Conservation (phyloP, 1,140 invertebrate genomes). For the Drosophila virilis region DNA sequence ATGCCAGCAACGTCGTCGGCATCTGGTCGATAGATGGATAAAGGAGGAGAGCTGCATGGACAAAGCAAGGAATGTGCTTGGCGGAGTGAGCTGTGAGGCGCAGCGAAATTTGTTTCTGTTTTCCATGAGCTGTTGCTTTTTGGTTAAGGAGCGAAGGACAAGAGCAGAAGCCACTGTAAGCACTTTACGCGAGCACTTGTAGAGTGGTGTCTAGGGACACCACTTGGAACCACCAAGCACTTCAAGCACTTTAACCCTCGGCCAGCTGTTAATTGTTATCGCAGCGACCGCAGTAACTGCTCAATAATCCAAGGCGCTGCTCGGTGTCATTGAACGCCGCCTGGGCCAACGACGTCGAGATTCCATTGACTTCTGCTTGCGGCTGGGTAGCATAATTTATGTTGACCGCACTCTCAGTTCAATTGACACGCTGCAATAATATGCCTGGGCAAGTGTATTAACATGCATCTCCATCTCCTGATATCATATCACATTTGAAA, state of each 20-base stretch:
- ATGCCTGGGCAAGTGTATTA: background rate
- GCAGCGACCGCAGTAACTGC: constrained; percentile 6
- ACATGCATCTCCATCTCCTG: background rate
- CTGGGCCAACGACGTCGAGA: background rate
- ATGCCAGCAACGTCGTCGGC: background rate
- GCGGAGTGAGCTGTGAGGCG: too few relatives aligned
- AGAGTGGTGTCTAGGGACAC: background rate
- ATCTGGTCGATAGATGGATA: background rate
- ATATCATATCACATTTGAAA: background rate
- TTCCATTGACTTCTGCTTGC: constrained; percentile 4
- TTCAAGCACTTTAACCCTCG: constrained; percentile 1
- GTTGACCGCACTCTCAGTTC: background rate
- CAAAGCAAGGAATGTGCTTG: background rate
- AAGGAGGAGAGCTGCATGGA: background rate
- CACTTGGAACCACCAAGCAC: background rate
- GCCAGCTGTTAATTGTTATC: constrained; percentile 15
- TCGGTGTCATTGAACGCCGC: constrained; percentile 11
- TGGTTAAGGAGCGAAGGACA: too few relatives aligned
- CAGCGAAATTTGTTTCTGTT: too few relatives aligned
- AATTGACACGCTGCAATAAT: background rate
- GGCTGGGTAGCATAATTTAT: background rate
- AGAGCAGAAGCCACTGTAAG: too few relatives aligned
- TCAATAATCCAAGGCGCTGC: background rate
- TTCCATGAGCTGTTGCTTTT: too few relatives aligned
- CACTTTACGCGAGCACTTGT: too few relatives aligned